Evolutionary conservation across 2,888 invertebrate species (phyloP).

Genomic region (Tetrapedia diversipes): DNA sequence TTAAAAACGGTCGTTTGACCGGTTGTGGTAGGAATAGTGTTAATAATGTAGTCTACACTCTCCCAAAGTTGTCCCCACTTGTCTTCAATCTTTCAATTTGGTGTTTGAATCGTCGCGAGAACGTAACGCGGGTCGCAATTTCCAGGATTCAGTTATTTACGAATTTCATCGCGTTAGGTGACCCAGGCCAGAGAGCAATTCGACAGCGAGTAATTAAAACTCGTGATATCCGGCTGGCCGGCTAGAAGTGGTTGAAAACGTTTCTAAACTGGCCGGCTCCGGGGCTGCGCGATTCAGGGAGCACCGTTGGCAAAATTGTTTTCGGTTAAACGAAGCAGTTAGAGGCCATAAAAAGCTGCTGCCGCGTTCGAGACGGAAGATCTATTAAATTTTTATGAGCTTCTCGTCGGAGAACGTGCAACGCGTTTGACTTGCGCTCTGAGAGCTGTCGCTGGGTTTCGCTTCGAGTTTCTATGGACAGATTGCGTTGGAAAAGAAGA

Average conservation of each 20-base stretch:
- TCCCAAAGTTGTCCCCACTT: too few relatives aligned
- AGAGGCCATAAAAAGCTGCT: slow-evolving; percentile 74
- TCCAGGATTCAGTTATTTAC: slow-evolving; percentile 14
- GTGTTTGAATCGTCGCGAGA: background rate
- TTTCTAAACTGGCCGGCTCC: slow-evolving; percentile 39
- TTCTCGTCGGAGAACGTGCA: slow-evolving; percentile 62
- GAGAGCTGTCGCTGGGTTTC: slow-evolving; percentile 34
- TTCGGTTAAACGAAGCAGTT: slow-evolving; percentile 78
- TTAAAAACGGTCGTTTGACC: too few relatives aligned
- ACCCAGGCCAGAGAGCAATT: slow-evolving; percentile 13
- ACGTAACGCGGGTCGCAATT: background rate
- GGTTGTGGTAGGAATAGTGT: too few relatives aligned
- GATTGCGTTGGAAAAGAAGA: slow-evolving; percentile 9
- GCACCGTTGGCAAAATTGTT: slow-evolving; percentile 72
- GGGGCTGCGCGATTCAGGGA: slow-evolving; percentile 34
- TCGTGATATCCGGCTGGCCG: slow-evolving; percentile 9
- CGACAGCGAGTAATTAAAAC: slow-evolving; percentile 39
- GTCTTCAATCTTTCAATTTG: too few relatives aligned
- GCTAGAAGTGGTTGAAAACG: slow-evolving; percentile 29
- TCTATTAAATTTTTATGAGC: slow-evolving; percentile 80
- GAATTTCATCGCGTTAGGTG: slow-evolving; percentile 33
- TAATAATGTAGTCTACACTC: too few relatives aligned
- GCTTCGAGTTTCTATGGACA: slow-evolving; percentile 30
- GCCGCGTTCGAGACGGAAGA: slow-evolving; percentile 71
- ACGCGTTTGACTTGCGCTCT: slow-evolving; percentile 20